Percentiles rank a stretch among this genome's conserved stretches.
Evolutionary conservation across 2,888 invertebrate genomes (phyloP).

Genomic region (Lasioglossum oenotherae): DNA sequence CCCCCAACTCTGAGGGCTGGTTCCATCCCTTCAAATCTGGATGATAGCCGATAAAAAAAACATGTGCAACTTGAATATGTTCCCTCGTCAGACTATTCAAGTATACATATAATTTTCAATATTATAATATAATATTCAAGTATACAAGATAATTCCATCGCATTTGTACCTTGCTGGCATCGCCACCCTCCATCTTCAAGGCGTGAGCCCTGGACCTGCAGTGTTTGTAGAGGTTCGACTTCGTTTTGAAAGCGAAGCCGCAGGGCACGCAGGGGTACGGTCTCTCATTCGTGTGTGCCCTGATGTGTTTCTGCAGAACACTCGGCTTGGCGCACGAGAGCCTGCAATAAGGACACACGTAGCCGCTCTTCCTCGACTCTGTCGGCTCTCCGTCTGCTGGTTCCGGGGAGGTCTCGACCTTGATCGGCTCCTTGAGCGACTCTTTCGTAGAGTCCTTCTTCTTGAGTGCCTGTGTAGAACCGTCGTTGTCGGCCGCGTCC

Average conservation of each 20-base stretch:
- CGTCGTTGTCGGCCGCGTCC: conserved; percentile 61
- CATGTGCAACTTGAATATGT: no score
- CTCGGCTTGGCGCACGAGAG: conserved; percentile 96
- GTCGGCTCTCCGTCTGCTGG: conserved; percentile 71
- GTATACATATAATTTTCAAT: no score
- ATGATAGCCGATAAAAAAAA: no score
- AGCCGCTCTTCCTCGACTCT: conserved; percentile 86
- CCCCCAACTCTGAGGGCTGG: background rate
- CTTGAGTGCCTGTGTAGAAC: conserved; percentile 63
- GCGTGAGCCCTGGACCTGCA: conserved; percentile 91
- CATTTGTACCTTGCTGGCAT: conserved; percentile 79
- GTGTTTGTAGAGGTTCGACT: conserved; percentile 96
- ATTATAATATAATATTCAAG: no score
- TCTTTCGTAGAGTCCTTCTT: conserved; percentile 69
- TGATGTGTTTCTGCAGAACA: conserved; percentile 96
- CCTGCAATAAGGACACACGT: conserved; percentile 95
- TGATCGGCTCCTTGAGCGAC: conserved; percentile 67
- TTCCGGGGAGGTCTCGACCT: conserved; percentile 75
- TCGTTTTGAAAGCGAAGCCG: conserved; percentile 97
- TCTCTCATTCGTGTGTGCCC: conserved; percentile 96
- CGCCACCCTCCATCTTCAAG: conserved; percentile 88
- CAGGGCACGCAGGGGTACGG: conserved; percentile 96
- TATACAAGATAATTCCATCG: no score
- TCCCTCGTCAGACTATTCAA: no score
- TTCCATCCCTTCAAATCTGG: no score